Percentiles rank a stretch among this genome's conserved stretches.
phyloP scores from a whole-genome alignment of 2,113 vertebrate species.

The Donacobius atricapilla region DNA sequence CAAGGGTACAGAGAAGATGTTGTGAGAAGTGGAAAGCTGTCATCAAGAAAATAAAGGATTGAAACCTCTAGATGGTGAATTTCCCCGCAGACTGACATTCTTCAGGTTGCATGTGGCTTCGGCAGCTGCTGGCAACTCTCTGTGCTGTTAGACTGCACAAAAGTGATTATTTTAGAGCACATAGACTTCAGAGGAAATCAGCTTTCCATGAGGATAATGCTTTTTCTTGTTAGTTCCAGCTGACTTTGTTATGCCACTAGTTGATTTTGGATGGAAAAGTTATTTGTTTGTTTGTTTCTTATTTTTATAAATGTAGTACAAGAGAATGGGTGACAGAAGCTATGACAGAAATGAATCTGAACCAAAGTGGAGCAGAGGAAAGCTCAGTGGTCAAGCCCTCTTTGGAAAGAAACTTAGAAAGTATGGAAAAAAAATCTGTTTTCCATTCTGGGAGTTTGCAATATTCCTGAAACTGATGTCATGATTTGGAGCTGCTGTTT shows the following conservation, averaged over 20 bases:
- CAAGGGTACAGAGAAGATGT: neutral
- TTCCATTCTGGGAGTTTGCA: neutral
- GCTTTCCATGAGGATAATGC: neutral
- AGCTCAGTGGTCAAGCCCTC: neutral
- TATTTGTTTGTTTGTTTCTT: neutral
- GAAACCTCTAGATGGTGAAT: neutral
- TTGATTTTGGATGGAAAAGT: neutral
- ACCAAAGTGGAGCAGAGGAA: neutral
- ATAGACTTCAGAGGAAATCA: neutral
- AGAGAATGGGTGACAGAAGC: neutral
- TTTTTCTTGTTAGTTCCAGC: neutral
- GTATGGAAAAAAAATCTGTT: neutral
- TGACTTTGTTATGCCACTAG: neutral
- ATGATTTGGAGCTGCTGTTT: neutral
- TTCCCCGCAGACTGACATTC: neutral
- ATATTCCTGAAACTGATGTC: neutral
- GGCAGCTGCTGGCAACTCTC: neutral
- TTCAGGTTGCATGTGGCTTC: neutral
- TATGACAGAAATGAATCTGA: neutral
- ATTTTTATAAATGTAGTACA: neutral
- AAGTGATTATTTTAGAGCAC: neutral
- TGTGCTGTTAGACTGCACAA: neutral
- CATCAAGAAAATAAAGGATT: neutral
- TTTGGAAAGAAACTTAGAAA: neutral
- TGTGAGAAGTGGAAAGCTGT: neutral